Evolutionary conservation across 2,888 invertebrate species (phyloP).

Genomic region (Gastrophysa polygoni): DNA sequence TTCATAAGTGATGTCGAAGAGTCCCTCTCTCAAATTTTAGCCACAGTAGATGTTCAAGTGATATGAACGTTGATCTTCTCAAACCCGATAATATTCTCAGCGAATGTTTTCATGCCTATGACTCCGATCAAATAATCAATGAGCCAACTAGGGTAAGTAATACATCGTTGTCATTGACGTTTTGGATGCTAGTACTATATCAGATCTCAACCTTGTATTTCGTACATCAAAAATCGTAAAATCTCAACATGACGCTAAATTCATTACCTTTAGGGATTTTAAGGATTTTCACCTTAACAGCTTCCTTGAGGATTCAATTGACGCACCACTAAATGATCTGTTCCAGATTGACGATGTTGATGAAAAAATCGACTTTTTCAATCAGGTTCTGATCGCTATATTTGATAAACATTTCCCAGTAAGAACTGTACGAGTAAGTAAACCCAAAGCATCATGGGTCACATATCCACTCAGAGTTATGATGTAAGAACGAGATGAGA

Average conservation of each 20-base stretch:
- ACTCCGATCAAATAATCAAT: neutral
- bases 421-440: neutral
- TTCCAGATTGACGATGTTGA: slow-evolving; percentile 1
- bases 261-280: neutral
- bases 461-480: slow-evolving; percentile 1
- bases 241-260: neutral
- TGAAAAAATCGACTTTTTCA: slow-evolving; percentile 3
- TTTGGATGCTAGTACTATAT: neutral
- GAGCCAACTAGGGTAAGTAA: neutral
- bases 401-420: neutral
- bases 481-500: no score
- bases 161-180: neutral
- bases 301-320: neutral
- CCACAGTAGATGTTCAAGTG: neutral
- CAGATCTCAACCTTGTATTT: no score
- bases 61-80: no score
- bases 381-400: neutral
- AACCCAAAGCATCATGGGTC: neutral
- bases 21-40: neutral
- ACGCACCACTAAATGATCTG: slow-evolving; percentile 7
- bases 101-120: neutral
- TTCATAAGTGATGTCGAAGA: neutral
- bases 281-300: slow-evolving; percentile 1
- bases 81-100: no score
- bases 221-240: neutral